A percentile compares a stretch with the other conserved stretches of the same genome.
phyloP scores from a whole-genome alignment of 2,888 invertebrate species.

The Plusia festucae region DNA sequence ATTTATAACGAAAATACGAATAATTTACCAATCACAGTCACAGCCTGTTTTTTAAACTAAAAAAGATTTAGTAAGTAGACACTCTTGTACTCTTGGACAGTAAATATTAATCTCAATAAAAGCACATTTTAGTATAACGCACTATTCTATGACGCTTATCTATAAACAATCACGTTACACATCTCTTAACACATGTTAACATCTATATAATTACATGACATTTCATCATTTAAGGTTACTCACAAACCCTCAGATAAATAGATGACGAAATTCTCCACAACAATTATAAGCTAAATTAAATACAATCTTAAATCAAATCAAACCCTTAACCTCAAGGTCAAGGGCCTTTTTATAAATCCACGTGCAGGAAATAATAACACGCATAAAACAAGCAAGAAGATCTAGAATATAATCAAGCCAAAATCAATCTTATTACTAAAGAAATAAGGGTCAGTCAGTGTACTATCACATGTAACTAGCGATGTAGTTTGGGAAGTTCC shows the following conservation, averaged over 20 bases:
- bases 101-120: no score
- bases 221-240: background rate
- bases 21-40: no score
- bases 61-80: no score
- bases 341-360: background rate
- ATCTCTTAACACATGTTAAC: background rate
- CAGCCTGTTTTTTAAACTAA: no score
- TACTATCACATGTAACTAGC: no score
- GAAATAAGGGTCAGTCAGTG: conserved; percentile 4
- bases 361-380: background rate
- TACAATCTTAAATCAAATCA: background rate
- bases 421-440: conserved; percentile 6
- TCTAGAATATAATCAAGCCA: conserved; percentile 9
- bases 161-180: background rate
- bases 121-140: background rate
- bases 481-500: conserved; percentile 27
- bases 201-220: background rate
- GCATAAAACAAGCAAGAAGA: background rate
- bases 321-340: background rate
- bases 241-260: no score
- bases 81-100: no score
- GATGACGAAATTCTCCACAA: background rate
- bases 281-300: background rate
- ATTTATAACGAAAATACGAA: no score
- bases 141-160: background rate